phyloP scores from a whole-genome alignment of 2,797 vertebrate species.

The Malacoctenus gilli region DNA sequence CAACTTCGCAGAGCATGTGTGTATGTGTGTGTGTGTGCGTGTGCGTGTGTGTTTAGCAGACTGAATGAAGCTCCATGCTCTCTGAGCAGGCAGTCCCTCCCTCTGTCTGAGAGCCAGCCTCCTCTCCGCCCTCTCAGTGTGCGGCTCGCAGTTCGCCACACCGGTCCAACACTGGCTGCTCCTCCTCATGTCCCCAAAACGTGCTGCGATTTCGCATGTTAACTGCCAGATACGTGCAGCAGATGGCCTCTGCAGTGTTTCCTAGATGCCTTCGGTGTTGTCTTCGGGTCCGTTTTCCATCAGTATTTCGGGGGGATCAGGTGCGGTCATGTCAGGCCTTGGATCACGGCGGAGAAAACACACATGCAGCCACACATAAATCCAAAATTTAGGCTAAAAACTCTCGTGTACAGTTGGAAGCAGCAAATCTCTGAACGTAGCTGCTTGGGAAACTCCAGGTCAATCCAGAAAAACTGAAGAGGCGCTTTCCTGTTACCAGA shows the following conservation, averaged over 20 bases:
- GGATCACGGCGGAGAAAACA: conserved; percentile 18
- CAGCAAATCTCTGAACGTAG: not conserved
- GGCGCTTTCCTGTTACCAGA: too few species aligned
- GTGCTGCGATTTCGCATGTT: conserved; percentile 17
- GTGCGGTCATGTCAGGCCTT: conserved; percentile 19
- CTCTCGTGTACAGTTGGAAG: not conserved
- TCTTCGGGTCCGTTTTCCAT: conserved; percentile 9
- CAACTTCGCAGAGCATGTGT: conserved; percentile 48
- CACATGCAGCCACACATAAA: not conserved
- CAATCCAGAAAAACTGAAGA: too few species aligned
- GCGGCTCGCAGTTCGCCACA: conserved; percentile 49
- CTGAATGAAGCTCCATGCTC: conserved; percentile 77
- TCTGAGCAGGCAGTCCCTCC: conserved; percentile 67
- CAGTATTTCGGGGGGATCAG: conserved; percentile 41
- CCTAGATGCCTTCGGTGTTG: too few species aligned
- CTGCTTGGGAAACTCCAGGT: not conserved
- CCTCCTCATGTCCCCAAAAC: conserved; percentile 25
- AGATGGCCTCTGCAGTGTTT: too few species aligned
- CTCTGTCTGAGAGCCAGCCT: conserved; percentile 65
- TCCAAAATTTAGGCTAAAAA: not conserved
- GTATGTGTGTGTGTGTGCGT: conserved; percentile 45
- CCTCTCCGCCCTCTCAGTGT: conserved; percentile 68
- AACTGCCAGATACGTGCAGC: not conserved
- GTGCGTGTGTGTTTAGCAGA: conserved; percentile 51
- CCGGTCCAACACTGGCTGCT: conserved; percentile 31